Evolutionary conservation across 1,140 invertebrate genomes (phyloP), one percentile per base, ranked within the genome.

Genomic region (Lasioglossum baleicum): DNA sequence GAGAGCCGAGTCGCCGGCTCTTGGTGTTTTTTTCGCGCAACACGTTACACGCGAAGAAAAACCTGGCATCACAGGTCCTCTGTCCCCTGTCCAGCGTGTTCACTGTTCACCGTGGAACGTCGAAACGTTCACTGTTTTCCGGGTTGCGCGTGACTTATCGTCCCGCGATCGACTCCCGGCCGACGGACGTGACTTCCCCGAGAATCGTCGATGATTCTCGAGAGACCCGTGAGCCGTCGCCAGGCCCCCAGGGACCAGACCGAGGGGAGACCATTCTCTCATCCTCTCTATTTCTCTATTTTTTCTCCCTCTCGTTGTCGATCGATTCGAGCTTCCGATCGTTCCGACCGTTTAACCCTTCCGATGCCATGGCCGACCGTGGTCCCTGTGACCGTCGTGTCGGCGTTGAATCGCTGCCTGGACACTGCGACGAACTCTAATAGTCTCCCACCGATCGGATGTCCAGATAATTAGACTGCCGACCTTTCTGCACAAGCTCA

Each of bases 131-230:
- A 56, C 51, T 58, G 8, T 56, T 75, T 60, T 72, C 67, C 80
- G 35, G 8, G 11, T 48, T 58, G n/a, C 61, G 17, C 77, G 77
- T 78, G 17, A 63, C 68, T 77, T 72, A 66, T 77, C 75, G 61
- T 15, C 0, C 63, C 48, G 26, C 48, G 48, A 70, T 56, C 71
- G 60, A 64, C 17, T 51, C 56, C 22, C 40, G 31, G 35, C 7
- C 7, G 65, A 2, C 40, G 26, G 26, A 64, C 71, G 71, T 73
- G 71, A 20, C 71, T 63, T 56, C 20, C 51, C 22, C 22, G 26
- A 15, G 22, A 22, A 51, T 56, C 17, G 3, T 56, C 7, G 68
- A 31, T 15, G 68, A 53, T 70, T 40, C 68, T 48, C 53, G 48
- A 53, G 53, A 8, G 15, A 53, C 13, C 11, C 68, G 51, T 7